Percentiles rank a stretch among this genome's conserved stretches.
Conservation (phyloP, 2,113 vertebrate genomes). For the Aptenodytes forsteri region DNA sequence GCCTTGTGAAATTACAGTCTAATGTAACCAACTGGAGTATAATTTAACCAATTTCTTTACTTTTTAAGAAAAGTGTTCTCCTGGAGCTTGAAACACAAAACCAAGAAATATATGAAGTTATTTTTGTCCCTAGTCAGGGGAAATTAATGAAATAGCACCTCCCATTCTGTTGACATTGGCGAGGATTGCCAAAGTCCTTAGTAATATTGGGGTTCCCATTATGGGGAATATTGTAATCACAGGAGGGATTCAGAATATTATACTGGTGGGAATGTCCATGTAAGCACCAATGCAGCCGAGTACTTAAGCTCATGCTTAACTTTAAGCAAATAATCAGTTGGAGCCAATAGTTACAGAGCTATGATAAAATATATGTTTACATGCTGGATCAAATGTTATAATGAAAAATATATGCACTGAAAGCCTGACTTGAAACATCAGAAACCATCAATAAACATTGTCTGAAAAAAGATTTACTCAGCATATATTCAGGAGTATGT, state of each 20-base stretch:
- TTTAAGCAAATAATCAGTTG: slow-evolving; percentile 17
- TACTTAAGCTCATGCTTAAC: background rate
- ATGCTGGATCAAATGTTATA: accelerated
- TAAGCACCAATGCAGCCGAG: background rate
- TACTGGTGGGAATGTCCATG: slow-evolving; percentile 44
- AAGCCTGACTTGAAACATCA: background rate
- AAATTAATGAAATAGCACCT: slow-evolving; percentile 68
- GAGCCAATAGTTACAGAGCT: background rate
- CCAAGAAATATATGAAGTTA: slow-evolving; percentile 43
- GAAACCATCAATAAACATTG: background rate
- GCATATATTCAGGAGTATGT: accelerated
- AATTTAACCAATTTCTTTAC: slow-evolving; percentile 46
- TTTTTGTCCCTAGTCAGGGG: slow-evolving; percentile 44
- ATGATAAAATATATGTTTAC: background rate
- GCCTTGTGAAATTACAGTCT: slow-evolving; percentile 51
- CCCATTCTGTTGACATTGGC: slow-evolving; percentile 54
- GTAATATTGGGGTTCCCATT: slow-evolving; percentile 47
- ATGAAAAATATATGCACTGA: background rate
- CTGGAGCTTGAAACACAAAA: slow-evolving; percentile 58
- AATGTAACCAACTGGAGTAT: slow-evolving; percentile 29
- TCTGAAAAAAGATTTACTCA: background rate
- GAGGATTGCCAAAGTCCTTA: background rate
- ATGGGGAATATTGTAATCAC: slow-evolving; percentile 27
- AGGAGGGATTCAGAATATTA: slow-evolving; percentile 33
- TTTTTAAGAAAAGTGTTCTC: slow-evolving; percentile 57